Percentiles rank a stretch among this genome's conserved stretches.
phyloP scores from a whole-genome alignment of 1,140 invertebrate genomes.

The Xylocopa sonorina region DNA sequence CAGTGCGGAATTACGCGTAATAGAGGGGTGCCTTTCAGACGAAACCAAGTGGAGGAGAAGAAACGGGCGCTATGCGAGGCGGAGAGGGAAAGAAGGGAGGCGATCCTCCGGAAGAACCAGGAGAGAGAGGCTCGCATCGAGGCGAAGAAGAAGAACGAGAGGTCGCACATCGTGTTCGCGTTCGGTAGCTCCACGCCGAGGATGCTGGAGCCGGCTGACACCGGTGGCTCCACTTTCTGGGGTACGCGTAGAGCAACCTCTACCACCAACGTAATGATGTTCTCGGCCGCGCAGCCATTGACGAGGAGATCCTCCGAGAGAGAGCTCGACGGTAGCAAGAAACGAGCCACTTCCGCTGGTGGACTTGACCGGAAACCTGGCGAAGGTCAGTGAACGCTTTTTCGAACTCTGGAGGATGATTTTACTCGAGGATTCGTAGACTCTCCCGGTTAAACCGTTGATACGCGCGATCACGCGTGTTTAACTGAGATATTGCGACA shows the following conservation, averaged over 20 bases:
- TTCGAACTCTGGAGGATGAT: not conserved
- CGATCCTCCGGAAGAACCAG: conserved; percentile 91
- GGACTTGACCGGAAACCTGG: conserved; percentile 87
- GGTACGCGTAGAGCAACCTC: conserved; percentile 92
- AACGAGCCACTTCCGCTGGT: conserved; percentile 89
- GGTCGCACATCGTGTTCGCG: conserved; percentile 87
- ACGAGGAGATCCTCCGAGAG: conserved; percentile 91
- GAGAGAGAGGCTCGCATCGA: conserved; percentile 92
- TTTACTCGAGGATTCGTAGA: too few relatives aligned
- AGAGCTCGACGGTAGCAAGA: conserved; percentile 91
- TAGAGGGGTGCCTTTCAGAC: too few relatives aligned
- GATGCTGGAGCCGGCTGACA: conserved; percentile 91
- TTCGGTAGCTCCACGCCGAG: conserved; percentile 95
- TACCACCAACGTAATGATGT: conserved; percentile 91
- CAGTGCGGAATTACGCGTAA: too few relatives aligned
- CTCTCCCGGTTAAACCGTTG: too few relatives aligned
- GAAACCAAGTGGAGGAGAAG: conserved; percentile 91
- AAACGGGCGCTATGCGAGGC: conserved; percentile 94
- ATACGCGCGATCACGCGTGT: not conserved
- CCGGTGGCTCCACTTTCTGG: conserved; percentile 88
- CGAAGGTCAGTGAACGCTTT: conserved; percentile 83
- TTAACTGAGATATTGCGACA: not conserved
- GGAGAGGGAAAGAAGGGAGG: conserved; percentile 91
- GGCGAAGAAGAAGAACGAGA: conserved; percentile 87
- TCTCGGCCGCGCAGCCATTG: conserved; percentile 86